Conservation (phyloP, 2,797 vertebrate species). For the Parauchenoglanis ngamensis region DNA sequence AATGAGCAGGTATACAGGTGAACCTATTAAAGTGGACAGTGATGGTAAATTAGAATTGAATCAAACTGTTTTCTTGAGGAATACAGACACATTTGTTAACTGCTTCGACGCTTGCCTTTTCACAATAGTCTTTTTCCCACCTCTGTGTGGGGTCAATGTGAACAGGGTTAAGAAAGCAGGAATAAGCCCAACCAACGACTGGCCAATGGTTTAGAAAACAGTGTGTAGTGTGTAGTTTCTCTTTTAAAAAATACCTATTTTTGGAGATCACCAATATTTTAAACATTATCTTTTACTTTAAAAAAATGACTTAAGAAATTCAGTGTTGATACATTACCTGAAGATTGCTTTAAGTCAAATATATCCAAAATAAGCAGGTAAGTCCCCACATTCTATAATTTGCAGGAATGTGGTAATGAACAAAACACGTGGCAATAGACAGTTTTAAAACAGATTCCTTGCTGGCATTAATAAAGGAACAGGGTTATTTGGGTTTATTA, state of each 20-base stretch:
- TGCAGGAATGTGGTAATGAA: neutral
- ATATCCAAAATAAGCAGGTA: neutral
- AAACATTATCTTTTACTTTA: neutral
- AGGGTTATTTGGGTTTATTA: conserved; percentile 48
- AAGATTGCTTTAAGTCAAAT: neutral
- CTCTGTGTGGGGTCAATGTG: too few relatives aligned
- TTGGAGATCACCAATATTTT: neutral
- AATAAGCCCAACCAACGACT: too few relatives aligned
- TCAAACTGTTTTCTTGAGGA: too few relatives aligned
- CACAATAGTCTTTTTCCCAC: too few relatives aligned
- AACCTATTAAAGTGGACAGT: too few relatives aligned
- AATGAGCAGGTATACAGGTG: too few relatives aligned
- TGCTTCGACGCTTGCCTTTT: too few relatives aligned
- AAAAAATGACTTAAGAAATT: too few relatives aligned
- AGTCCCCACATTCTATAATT: neutral
- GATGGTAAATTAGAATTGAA: too few relatives aligned
- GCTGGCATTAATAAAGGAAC: conserved; percentile 41
- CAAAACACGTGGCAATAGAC: conserved; percentile 18
- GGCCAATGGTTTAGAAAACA: neutral
- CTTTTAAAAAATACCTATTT: neutral
- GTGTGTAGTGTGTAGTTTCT: neutral
- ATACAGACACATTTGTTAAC: too few relatives aligned
- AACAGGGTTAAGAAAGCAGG: too few relatives aligned
- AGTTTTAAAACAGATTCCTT: conserved; percentile 19
- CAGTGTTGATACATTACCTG: neutral